phyloP scores from a whole-genome alignment of 2,113 vertebrate genomes.

The Ovis canadensis region DNA sequence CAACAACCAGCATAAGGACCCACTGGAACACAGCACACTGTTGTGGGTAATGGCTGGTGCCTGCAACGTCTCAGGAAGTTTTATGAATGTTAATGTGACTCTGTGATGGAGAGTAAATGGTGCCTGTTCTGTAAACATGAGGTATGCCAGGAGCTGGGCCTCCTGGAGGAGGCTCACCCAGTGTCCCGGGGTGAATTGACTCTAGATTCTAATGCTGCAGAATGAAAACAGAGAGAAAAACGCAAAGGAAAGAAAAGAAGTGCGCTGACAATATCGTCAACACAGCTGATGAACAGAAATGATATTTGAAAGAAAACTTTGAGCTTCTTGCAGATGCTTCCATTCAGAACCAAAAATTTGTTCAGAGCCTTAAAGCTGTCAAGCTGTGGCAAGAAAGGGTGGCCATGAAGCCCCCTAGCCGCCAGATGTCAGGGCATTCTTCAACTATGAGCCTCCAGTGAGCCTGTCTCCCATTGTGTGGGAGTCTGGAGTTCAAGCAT shows the following conservation, averaged over 20 bases:
- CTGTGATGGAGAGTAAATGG: not conserved
- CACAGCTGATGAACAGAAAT: not conserved
- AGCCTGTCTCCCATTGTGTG: not conserved
- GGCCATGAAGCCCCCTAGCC: not conserved
- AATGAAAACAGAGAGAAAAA: not conserved
- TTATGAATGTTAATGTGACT: constrained; percentile 6
- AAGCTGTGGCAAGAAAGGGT: not conserved
- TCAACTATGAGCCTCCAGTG: not conserved
- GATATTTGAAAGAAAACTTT: not conserved
- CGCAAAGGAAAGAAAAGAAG: not conserved
- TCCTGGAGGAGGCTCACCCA: not conserved
- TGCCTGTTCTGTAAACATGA: not conserved
- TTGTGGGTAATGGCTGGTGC: not conserved
- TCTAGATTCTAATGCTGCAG: not conserved
- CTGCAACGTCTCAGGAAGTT: constrained; percentile 7
- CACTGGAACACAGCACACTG: not conserved
- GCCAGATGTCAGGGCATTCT: not conserved
- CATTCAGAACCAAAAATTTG: not conserved
- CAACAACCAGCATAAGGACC: not conserved
- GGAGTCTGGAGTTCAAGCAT: not conserved
- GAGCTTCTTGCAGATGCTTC: not conserved
- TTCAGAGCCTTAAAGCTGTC: not conserved
- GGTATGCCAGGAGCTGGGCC: not conserved
- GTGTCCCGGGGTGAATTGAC: not conserved
- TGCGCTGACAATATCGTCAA: not conserved